phyloP scores from a whole-genome alignment of 2,113 vertebrate species.

The Ptyas mucosa region DNA sequence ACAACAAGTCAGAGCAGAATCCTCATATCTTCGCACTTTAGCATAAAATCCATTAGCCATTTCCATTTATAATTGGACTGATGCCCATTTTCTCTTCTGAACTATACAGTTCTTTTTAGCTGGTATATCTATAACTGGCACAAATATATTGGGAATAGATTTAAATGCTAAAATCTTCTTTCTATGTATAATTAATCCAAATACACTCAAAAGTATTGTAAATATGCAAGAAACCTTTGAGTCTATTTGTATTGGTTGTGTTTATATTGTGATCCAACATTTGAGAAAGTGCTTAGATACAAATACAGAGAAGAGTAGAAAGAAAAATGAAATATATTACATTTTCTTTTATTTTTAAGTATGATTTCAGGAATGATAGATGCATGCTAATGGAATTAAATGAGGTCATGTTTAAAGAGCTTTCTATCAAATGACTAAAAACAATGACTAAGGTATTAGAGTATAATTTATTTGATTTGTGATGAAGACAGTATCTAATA shows the following conservation, averaged over 20 bases:
- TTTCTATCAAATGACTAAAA: accelerated
- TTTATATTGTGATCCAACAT: background rate
- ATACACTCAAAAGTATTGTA: background rate
- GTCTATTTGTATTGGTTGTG: constrained; percentile 3
- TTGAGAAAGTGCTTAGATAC: background rate
- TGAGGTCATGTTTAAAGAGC: background rate
- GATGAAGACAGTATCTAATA: background rate
- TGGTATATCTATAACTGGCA: background rate
- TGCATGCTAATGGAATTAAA: background rate
- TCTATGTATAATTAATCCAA: background rate
- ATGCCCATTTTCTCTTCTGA: background rate
- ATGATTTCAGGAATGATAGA: background rate
- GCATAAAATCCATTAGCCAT: background rate
- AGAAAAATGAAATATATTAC: background rate
- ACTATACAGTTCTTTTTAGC: background rate
- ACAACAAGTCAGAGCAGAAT: background rate
- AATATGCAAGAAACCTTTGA: background rate
- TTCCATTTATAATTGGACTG: background rate
- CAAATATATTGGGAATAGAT: background rate
- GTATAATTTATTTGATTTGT: background rate
- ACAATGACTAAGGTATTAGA: background rate
- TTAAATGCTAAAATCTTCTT: background rate
- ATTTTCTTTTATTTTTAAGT: background rate
- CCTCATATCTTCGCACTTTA: background rate
- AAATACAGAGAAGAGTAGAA: background rate